Evolutionary conservation across 2,888 invertebrate species (phyloP).

Genomic region (Ceriagrion tenellum): DNA sequence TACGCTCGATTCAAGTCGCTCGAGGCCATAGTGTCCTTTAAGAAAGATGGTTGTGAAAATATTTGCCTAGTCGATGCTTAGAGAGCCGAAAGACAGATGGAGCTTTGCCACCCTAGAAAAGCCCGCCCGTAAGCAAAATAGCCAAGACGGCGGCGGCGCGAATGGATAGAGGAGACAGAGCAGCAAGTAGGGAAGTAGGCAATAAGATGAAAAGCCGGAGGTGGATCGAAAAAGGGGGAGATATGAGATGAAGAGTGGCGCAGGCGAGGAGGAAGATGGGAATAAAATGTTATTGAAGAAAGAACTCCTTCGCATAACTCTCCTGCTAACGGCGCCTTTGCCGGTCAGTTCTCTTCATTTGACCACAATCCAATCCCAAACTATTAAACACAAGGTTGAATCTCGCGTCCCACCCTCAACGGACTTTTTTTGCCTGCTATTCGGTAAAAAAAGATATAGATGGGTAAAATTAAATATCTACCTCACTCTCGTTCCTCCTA

Average conservation of each 20-base stretch:
- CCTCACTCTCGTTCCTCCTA: background rate
- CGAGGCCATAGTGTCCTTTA: background rate
- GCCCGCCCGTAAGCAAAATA: background rate
- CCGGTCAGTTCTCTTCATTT: background rate
- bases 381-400: slow-evolving; percentile 18
- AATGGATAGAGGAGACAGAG: background rate
- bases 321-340: background rate
- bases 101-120: background rate
- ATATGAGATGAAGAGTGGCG: background rate
- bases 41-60: background rate
- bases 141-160: background rate
- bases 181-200: background rate
- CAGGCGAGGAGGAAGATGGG: background rate
- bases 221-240: background rate
- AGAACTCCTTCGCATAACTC: slow-evolving; percentile 37
- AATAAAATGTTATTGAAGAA: slow-evolving; percentile 45
- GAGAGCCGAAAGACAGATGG: background rate
- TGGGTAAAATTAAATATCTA: background rate
- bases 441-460: background rate
- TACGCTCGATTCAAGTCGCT: background rate
- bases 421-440: background rate
- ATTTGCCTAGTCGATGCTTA: background rate
- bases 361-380: slow-evolving; percentile 10
- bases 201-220: background rate
- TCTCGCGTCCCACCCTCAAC: background rate